Percentiles rank a stretch among this genome's conserved stretches.
phyloP scores from a whole-genome alignment of 2,888 invertebrate species.

The Dusona sp. region DNA sequence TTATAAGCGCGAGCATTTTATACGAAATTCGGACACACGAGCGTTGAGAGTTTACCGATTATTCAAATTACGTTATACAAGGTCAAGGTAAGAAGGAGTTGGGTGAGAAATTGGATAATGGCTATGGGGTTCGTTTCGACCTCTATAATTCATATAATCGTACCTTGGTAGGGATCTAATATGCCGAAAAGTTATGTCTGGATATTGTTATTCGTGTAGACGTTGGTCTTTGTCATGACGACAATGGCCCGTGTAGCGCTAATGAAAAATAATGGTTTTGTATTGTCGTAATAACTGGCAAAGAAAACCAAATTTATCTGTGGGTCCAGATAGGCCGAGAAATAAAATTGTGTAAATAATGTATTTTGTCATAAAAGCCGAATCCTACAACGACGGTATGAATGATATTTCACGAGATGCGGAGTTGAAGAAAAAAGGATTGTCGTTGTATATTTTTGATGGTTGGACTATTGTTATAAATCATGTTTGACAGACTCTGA shows the following conservation, averaged over 20 bases:
- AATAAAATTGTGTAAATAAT: conserved; percentile 17
- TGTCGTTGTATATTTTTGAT: too few relatives aligned
- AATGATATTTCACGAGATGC: too few relatives aligned
- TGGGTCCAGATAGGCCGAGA: neutral
- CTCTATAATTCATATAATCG: conserved; percentile 6
- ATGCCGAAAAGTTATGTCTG: conserved; percentile 8
- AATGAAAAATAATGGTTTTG: neutral
- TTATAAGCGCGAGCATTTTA: conserved; percentile 16
- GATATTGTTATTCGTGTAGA: conserved; percentile 17
- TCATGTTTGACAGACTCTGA: neutral
- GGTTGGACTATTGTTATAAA: too few relatives aligned
- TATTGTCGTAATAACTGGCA: conserved; percentile 4
- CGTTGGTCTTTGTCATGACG: conserved; percentile 1
- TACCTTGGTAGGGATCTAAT: neutral
- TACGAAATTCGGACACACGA: conserved; percentile 15
- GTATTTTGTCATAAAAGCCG: neutral
- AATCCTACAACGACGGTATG: too few relatives aligned
- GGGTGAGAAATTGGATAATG: neutral
- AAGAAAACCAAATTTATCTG: conserved; percentile 16
- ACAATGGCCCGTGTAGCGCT: neutral
- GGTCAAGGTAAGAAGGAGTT: conserved; percentile 3
- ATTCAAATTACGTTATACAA: conserved; percentile 46
- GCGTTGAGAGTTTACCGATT: conserved; percentile 26
- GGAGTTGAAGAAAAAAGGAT: too few relatives aligned
- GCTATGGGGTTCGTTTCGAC: neutral